Evolutionary conservation across 2,888 invertebrate genomes (phyloP), one percentile per base, ranked within the genome.

Genomic region (Poecilus cupreus): DNA sequence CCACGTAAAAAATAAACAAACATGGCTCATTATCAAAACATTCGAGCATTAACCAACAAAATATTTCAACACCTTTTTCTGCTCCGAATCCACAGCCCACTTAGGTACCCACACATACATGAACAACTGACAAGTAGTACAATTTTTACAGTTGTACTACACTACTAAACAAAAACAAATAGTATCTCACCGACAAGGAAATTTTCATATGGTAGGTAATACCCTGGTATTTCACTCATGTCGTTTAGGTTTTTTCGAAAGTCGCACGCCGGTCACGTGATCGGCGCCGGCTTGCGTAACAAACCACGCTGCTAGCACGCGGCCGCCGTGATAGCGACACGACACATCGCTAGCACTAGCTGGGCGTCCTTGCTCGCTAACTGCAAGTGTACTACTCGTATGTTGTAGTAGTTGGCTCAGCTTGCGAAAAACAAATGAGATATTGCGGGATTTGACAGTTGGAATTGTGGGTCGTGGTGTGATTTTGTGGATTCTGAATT

Each of bases 261-360:
- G 22, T 18, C 54, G 22, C 22, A 54, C 54, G 54, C 54, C 20
- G 8, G 54, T 54, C 54, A 54, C 54, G 54, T 54, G 54, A 54
- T 54, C 22, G 11, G 22, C 54, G 54, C 54, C 54, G 22, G 11
- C 22, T 54, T 54, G 22, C 54, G 54, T 54, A 54, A 54, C 22
- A 6, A 22, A 54, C 1, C 54, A 54, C 22, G 54, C 54, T 18
- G 20, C 2, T 13, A 54, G 22, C 54, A 54, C 22, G 54, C 54
- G 54, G 54, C 8, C 54, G 10, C 10, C 54, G 20, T 54, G 54
- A 54, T 22, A 54, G 49, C 49, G 18, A 32, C 8, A n/a, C 11
- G 43, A 43, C 43, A 43, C 11, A 18, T 18, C 22, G 2, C n/a
- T 13, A 3, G 43, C n/a, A 43, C 43, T 8, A 32, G 4, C 20